These are phyloP conservation scores for Dichetophora obliterata DNA, from an alignment of 2,888 invertebrate species.

Conservation along the genomic window DNA sequence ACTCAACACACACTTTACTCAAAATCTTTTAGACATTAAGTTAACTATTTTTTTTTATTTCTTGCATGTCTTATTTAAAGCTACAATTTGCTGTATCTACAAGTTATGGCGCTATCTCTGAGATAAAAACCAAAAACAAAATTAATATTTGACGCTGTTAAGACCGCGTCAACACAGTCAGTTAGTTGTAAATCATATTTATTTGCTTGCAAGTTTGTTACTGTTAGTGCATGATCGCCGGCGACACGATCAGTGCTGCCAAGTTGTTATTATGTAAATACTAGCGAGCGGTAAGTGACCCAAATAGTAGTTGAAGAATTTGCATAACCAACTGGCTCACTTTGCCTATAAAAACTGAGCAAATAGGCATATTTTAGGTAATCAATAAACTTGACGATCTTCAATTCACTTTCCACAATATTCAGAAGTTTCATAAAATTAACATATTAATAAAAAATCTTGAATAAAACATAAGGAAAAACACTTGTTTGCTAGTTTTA, in stretches of 20 bases:
- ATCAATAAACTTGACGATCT: no score
- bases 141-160: not conserved
- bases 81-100: not conserved
- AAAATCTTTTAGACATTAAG: no score
- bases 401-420: no score
- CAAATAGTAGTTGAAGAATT: not conserved
- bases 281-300: slow-evolving; percentile 24
- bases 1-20: no score
- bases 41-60: not conserved
- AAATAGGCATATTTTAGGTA: no score
- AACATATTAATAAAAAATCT: no score
- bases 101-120: not conserved
- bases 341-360: no score
- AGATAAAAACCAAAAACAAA: slow-evolving; percentile 5
- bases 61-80: not conserved
- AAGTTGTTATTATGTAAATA: not conserved
- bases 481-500: no score
- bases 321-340: no score
- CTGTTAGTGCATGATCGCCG: slow-evolving; percentile 1
- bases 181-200: not conserved
- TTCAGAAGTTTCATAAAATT: no score
- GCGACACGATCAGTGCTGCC: slow-evolving; percentile 8
- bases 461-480: no score
- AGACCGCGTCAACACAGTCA: not conserved
- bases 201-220: slow-evolving; percentile 10